Percentiles rank a stretch among this genome's conserved stretches.
Conservation (phyloP, 2,797 vertebrate genomes). For the Simalia tracyae region DNA sequence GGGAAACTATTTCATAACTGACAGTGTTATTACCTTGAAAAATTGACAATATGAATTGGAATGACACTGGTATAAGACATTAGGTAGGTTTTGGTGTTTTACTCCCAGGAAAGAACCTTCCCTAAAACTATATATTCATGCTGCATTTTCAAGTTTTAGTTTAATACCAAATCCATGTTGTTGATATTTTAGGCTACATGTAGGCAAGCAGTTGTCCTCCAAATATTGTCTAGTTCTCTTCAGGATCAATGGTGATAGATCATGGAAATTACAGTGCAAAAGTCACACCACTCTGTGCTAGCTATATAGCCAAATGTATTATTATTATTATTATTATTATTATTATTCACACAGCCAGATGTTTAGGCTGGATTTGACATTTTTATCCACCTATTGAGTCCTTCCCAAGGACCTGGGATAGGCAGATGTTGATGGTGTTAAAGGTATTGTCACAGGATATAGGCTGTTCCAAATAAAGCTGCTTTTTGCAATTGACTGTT, state of each 20-base stretch:
- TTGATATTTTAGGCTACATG: not conserved
- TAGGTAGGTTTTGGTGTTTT: not conserved
- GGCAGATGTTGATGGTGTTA: too few species aligned
- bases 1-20: not conserved
- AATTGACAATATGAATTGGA: not conserved
- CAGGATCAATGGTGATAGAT: not conserved
- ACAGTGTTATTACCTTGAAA: not conserved
- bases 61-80: not conserved
- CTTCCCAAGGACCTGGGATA: too few species aligned
- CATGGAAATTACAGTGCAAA: not conserved
- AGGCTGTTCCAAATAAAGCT: too few species aligned
- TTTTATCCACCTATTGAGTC: too few species aligned
- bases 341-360: too few species aligned
- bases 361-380: too few species aligned
- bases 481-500: too few species aligned
- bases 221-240: not conserved
- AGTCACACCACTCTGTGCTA: too few species aligned
- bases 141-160: slow-evolving; percentile 2
- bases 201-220: not conserved
- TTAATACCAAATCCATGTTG: not conserved
- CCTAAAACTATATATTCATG: not conserved
- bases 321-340: not conserved
- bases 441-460: too few species aligned
- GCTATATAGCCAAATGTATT: not conserved
- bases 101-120: not conserved